Evolutionary conservation across 2,113 vertebrate species (phyloP), one percentile per base, ranked within the genome.

Genomic region (Thamnophis sirtalis): DNA sequence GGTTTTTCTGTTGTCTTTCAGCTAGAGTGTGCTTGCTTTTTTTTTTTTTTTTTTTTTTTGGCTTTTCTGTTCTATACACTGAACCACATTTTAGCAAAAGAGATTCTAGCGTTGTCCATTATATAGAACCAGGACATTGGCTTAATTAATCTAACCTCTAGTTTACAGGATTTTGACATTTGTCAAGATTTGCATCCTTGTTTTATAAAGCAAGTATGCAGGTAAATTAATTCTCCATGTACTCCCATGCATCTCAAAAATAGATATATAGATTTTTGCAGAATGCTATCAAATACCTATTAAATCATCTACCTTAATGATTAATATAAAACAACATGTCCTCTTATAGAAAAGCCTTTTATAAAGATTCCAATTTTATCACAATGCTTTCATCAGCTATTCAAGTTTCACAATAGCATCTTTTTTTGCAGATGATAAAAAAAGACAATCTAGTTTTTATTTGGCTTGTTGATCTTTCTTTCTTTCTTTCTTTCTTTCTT

Each of bases 311-410:
- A 56, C 2, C 87, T 9, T n/a, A 28, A 84, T 84, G 0, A 22
- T 5, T 43, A 92, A 24, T 38, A 43, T 84, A n/a, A 93, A 94
- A 90, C 9, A 88, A 86, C n/a, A 87, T 91, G 56, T 92, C 26
- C 24, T 15, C 0, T 58, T 93, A 33, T 19, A 13, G 49, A 92
- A 68, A 50, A 95, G 58, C 22, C 24, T 2, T 93, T 91, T 28
- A 17, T 89, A 24, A 0, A 92, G 43, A 9, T 85, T 60, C 26
- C 1, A 3, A 53, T 6, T 92, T 60, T 10, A 49, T 56, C 43
- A 17, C 84, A 24, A 19, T 89, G 89, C 87, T 17, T 28, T 87
- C 0, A 0, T 84, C 85, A 8, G 0, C 33, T 86, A 38, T 38
- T 0, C 43, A 1, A 84, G 58, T 91, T 93, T 68, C 50, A 93